A percentile compares a stretch with the other conserved stretches of the same genome.
Conservation (phyloP, 2,113 vertebrate genomes). For the Trogon melanurus region DNA sequence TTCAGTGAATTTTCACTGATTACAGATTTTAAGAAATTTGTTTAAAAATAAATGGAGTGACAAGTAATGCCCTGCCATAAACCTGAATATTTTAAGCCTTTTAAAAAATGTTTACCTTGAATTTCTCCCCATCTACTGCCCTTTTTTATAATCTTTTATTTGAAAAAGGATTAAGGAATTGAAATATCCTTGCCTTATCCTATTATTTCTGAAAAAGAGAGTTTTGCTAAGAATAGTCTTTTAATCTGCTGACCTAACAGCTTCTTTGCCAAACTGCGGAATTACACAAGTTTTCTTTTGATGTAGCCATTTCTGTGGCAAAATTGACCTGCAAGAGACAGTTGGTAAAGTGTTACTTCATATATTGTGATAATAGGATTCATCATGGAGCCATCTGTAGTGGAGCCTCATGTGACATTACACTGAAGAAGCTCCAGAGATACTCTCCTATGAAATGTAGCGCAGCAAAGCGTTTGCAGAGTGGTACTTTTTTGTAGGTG, state of each 20-base stretch:
- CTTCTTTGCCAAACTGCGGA: not conserved
- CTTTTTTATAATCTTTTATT: not conserved
- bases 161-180: conserved; percentile 38
- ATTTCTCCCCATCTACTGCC: not conserved
- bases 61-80: not conserved
- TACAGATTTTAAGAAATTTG: not conserved
- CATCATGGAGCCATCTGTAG: not conserved
- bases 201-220: conserved; percentile 37
- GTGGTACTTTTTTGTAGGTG: not conserved
- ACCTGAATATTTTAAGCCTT: not conserved
- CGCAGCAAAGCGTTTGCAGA: not conserved
- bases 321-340: conserved; percentile 10
- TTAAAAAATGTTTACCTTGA: not conserved
- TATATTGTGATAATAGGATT: conserved; percentile 15
- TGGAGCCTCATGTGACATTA: not conserved
- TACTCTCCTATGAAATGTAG: not conserved
- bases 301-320: not conserved
- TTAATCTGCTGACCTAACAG: conserved; percentile 26
- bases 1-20: not conserved
- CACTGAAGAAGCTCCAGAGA: not conserved
- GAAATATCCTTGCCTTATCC: conserved; percentile 10
- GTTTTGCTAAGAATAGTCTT: conserved; percentile 40
- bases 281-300: not conserved
- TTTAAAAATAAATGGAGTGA: not conserved
- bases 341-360: not conserved